Evolutionary conservation across 2,888 invertebrate genomes (phyloP), one percentile per base, ranked within the genome.

Genomic region (Cheilosia scutellata): DNA sequence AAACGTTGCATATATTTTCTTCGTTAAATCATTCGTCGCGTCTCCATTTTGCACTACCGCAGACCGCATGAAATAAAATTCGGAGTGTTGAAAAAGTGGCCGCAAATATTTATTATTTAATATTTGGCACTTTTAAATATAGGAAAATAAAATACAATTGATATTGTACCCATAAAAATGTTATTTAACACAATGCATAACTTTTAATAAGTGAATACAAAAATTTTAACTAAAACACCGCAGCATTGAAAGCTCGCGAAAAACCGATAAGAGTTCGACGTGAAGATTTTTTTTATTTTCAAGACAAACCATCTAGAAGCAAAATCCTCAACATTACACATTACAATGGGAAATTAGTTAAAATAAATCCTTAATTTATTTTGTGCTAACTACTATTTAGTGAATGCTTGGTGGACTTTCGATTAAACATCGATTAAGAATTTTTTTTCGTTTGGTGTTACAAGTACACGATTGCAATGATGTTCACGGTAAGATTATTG

Each of bases 401-500:
- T 63, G 60, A 31, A 66, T 58, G 20, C 27, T 51, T 62, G 20
- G 76, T 71, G 72, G 71, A 57, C 58, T 55, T 57, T 13, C 47
- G 31, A 62, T 62, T 57, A 25, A n/a, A 49, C 20, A 63, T 42
- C 44, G 62, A 49, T 44, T 47, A 44, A 63, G 16, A 40, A 33
- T 71, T 58, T 76, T 57, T 65, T 42, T 65, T 79, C 70, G 27
- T 51, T 58, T 63, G 74, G 44, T 40, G 33, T 74, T 63, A 20
- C 13, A 31, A 66, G 51, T 77, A 89, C 66, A 72, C 66, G 25
- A 57, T 68, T 72, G 92, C 92, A 88, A 93, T 93, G 93, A 93
- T 93, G 93, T 93, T 93, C 91, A 93, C 93, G 90, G 93, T 93
- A 92, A 92, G 91, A 89, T 84, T 75, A 20, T 51, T 75, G 37